Conservation (phyloP, 1,140 invertebrate species). For the Gryon sp. region DNA sequence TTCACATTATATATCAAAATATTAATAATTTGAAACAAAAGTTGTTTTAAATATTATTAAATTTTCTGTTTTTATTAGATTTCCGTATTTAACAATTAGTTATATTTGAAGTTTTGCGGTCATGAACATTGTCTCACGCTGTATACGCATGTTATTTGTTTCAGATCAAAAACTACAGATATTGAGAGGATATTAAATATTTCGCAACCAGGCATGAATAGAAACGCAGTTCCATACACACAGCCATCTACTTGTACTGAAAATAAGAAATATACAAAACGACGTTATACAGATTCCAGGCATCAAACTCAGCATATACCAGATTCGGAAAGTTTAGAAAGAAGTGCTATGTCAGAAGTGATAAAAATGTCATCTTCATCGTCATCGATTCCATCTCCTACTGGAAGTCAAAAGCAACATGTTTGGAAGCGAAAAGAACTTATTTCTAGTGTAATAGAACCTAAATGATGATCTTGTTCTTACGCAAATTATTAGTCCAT, state of each 20-base stretch:
- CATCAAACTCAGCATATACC: slow-evolving; percentile 83
- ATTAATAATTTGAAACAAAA: too few species aligned
- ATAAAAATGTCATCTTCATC: slow-evolving; percentile 65
- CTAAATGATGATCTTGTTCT: too few species aligned
- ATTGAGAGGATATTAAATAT: slow-evolving; percentile 83
- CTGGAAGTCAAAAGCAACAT: slow-evolving; percentile 70
- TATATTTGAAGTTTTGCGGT: too few species aligned
- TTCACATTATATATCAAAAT: too few species aligned
- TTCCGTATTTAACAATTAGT: too few species aligned
- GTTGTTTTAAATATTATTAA: too few species aligned
- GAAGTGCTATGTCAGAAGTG: slow-evolving; percentile 44
- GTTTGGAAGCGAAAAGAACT: slow-evolving; percentile 90
- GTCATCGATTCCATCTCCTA: slow-evolving; percentile 52
- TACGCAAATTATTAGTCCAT: too few species aligned
- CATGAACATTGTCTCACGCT: too few species aligned
- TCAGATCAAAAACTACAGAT: slow-evolving; percentile 84
- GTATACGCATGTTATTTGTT: too few species aligned
- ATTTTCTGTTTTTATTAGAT: too few species aligned
- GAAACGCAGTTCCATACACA: background rate
- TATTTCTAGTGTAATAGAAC: slow-evolving; percentile 86
- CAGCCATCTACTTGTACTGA: slow-evolving; percentile 71
- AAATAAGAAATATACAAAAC: slow-evolving; percentile 83
- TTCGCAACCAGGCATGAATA: slow-evolving; percentile 61
- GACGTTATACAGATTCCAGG: slow-evolving; percentile 82
- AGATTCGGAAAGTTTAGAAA: slow-evolving; percentile 77